Base-by-base conservation (phyloP, 1,140 invertebrate species). In the Gryllus bimaculatus region DNA sequence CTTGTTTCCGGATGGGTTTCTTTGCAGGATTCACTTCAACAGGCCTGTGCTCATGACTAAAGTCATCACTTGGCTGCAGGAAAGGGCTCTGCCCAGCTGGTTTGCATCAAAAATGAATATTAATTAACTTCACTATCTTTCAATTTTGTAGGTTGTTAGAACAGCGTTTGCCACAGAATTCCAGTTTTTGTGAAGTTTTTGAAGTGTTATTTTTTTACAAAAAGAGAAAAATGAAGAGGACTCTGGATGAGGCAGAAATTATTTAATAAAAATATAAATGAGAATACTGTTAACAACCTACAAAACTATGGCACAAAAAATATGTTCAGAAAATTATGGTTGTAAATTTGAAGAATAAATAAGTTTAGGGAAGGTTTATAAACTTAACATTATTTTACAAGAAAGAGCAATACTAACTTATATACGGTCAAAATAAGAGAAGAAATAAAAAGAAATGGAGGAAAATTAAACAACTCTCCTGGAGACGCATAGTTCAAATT, bases 1-100 rank as follows among this genome's bases (percentile, higher is more conserved):
- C 18, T 18, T 66, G 54, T n/a, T 80, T 75, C 78, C 54, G 66
- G 49, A 75, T 49, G 12, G 78, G 49, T 10, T 78, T 48, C 15
- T 80, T 21, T 26, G 79, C 8, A 15, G 81, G 75, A 81, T 82
- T 79, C 80, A 81, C 81, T 78, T 84, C 84, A 10, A 66, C 10
- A 10, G 83, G 83, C 47, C 82, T 80, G 49, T 83, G 82, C 76
- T 88, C 87, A 81, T 92, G 90, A 0, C 90, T 92, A 74, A 91
- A 88, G 80, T 92, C 91, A 79, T 92, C 91, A 0, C 86, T 85
- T 83, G 82, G 73, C 82, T 80, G 73, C 80, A 78, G 10, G 80
- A 79, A 80, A 83, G 83, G 8, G 82, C 77, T 76, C 82, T 83
- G 10, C 83, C 82, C 73, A 84, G 83, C 75, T 83, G 77, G 39